Evolutionary conservation across 2,113 vertebrate species (phyloP), one percentile per base, ranked within the genome.

Genomic region (Herpetotheres cachinnans): DNA sequence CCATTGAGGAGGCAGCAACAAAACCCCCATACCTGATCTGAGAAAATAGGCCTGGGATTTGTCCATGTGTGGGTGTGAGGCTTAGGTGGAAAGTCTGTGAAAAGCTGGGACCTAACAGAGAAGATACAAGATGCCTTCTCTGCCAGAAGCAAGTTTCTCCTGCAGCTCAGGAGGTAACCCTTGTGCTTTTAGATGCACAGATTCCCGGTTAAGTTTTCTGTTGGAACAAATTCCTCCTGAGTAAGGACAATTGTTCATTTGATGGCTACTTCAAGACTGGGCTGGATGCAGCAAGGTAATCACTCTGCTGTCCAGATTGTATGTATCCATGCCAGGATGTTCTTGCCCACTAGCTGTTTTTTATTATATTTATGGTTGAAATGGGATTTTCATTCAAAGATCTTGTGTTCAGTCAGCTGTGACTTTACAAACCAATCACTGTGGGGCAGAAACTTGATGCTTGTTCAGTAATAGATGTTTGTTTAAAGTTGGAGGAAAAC

Each of bases 301-400:
- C 7, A 8, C 38, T 55, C 38, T 34, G 13, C 49, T 82, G 25
- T 90, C 59, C 82, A 83, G 63, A 52, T 29, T 56, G 24, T 61
- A 74, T 2, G 0, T 65, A 21, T 67, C 71, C n/a, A 36, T 84
- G 63, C 81, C 91, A 96, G 73, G 58, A 44, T 80, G 22, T 69
- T 55, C 59, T 90, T 91, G 59, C 74, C 66, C 56, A 77, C 29
- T 86, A 34, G 25, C 74, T 95, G 79, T 3, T 88, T 94, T 93
- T 94, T 87, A 56, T 95, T 90, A 46, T 25, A 8, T 36, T 82
- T 84, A 81, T 46, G 69, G 42, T 76, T 93, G 80, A 97, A 91
- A 81, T 80, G 46, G 72, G 76, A n/a, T 87, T 95, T 96, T 89
- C 42, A 32, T 82, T 94, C 82, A 88, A 87, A 84, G 66, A 54